Evolutionary conservation across 2,113 vertebrate species (phyloP).

Genomic region (Otis tarda): DNA sequence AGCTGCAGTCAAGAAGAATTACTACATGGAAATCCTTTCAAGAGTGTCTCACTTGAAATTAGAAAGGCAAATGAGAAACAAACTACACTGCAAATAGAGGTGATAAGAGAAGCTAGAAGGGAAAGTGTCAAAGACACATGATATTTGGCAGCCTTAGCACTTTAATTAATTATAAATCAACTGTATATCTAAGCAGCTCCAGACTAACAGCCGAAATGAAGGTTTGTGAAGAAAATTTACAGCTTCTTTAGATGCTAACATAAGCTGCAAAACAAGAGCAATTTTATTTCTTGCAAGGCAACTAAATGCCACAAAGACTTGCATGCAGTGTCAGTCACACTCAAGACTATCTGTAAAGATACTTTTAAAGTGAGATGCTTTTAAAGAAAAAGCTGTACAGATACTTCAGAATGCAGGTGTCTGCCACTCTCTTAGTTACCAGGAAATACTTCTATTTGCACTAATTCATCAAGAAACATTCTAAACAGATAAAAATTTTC

Average conservation of each 20-base stretch:
- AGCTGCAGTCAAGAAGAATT: neutral
- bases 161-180: constrained; percentile 18
- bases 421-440: neutral
- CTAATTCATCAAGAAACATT: neutral
- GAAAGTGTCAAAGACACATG: neutral
- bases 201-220: neutral
- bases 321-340: neutral
- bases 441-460: neutral
- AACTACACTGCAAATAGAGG: neutral
- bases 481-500: neutral
- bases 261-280: neutral
- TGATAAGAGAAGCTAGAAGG: neutral
- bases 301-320: neutral
- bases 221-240: neutral
- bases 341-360: neutral
- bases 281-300: neutral
- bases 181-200: neutral
- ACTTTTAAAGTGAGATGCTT: neutral
- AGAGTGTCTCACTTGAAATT: neutral
- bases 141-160: neutral
- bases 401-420: neutral
- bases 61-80: constrained; percentile 21
- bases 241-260: neutral
- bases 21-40: constrained; percentile 13
- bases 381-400: neutral